Evolutionary conservation across 2,113 vertebrate genomes (phyloP).

Genomic region (Pachyramphus minor): DNA sequence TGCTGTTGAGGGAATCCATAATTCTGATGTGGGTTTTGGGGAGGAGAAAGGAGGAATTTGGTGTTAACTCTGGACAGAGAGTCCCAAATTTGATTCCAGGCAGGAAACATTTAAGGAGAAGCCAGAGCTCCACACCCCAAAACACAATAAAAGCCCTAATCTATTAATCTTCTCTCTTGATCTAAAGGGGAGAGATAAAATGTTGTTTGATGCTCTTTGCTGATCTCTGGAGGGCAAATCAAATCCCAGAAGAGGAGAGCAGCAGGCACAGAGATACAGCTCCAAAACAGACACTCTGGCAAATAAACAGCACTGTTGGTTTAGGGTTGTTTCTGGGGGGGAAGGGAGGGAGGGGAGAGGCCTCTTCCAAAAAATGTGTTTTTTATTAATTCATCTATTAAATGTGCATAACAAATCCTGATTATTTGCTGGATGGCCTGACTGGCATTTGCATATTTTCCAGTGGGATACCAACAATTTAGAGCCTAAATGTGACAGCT

Average conservation of each 20-base stretch:
- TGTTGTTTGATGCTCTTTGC: conserved; percentile 45
- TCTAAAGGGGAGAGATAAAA: conserved; percentile 35
- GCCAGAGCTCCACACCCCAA: neutral
- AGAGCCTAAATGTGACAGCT: neutral
- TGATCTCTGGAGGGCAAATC: conserved; percentile 69
- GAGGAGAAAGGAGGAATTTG: neutral
- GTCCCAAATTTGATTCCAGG: neutral
- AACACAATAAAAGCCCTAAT: neutral
- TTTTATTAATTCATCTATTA: neutral
- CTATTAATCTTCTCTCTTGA: conserved; percentile 58
- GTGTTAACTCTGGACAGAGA: neutral
- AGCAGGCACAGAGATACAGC: conserved; percentile 16
- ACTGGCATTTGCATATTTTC: neutral
- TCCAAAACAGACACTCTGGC: neutral
- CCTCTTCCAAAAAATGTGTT: accelerated
- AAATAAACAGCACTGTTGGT: neutral
- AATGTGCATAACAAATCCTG: neutral
- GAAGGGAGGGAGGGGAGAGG: neutral
- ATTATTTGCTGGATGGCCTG: neutral
- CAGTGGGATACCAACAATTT: neutral
- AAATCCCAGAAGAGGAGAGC: conserved; percentile 55
- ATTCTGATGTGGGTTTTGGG: neutral
- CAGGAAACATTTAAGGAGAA: neutral
- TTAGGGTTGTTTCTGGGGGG: neutral
- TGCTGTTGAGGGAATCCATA: neutral